Conservation (phyloP, 2,888 invertebrate species). For the Hemaris fuciformis region DNA sequence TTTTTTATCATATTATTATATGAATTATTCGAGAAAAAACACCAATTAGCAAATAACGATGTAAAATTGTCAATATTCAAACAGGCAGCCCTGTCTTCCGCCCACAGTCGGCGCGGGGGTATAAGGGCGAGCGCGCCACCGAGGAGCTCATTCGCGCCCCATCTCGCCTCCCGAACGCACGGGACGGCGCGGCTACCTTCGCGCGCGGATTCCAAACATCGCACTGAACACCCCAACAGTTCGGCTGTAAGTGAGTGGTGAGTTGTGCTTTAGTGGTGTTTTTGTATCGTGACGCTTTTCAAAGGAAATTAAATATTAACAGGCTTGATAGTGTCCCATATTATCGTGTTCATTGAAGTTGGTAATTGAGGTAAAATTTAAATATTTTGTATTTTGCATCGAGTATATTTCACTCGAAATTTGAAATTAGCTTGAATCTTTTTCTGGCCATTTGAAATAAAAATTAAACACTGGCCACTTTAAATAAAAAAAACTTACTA, state of each 20-base stretch:
- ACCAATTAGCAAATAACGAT: background rate
- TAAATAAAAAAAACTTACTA: background rate
- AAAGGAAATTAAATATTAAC: too few species aligned
- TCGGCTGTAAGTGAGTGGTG: conserved; percentile 1
- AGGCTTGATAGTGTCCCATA: too few species aligned
- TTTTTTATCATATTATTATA: too few species aligned
- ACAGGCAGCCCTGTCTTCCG: background rate
- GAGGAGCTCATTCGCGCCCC: background rate
- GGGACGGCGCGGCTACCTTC: background rate
- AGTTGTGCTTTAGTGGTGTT: conserved; percentile 6
- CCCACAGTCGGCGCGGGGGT: background rate
- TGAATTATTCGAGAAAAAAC: background rate
- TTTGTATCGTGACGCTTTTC: background rate
- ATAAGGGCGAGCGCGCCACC: background rate
- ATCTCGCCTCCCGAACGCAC: conserved; percentile 4
- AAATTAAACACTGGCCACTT: background rate
- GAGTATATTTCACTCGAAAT: background rate
- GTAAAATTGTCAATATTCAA: conserved; percentile 6
- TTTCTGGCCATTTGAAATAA: background rate
- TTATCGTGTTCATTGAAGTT: too few species aligned
- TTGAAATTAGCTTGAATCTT: background rate
- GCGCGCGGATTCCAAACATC: background rate
- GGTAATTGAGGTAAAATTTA: too few species aligned
- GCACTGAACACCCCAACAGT: background rate
- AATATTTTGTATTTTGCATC: background rate